Evolutionary conservation across 2,113 vertebrate genomes (phyloP), one percentile per base, ranked within the genome.

Genomic region (Macquaria ambigua): DNA sequence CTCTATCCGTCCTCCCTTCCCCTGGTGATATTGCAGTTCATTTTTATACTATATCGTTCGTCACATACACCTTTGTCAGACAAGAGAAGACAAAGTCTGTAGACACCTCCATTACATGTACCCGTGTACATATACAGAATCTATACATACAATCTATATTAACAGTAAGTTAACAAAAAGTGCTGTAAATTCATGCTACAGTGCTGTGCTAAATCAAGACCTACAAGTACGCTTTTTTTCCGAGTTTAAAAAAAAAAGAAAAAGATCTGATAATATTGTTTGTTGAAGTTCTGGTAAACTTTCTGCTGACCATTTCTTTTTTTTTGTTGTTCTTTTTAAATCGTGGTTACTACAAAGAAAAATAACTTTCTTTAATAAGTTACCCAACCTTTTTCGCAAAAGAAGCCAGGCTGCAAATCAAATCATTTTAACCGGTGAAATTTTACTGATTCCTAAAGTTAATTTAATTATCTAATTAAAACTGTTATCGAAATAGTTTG

Each of bases 111-210:
- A 3, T 84, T 74, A 84, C 75, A 81, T 25, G 55, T 81, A 83
- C 83, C 50, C 23, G 16, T 72, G 56, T 84, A 91, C 83, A 84
- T 63, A 81, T 84, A 87, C 37, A 77, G 63, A 37, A 75, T 90
- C 68, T 91, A 87, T 87, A 93, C 90, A 93, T 89, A 91, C 80
- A 90, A 83, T 89, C 85, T 76, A 91, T 89, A 79, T 75, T 55
- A 87, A 88, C 92, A 84, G 46, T 81, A 86, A 50, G 43, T 84
- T 46, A 89, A 94, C 89, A 80, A 71, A 93, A 94, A 92, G 90
- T 95, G 94, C 94, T 89, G 87, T 88, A 74, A 90, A 89, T 88
- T 93, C 92, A 95, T 95, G 94, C 94, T 95, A 95, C 94, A 95
- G 87, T 94, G 89, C 86, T 92, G 79, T 81, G 91, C 92, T 93